phyloP scores from a whole-genome alignment of 2,888 invertebrate species.

The Trissoscelio sp. region DNA sequence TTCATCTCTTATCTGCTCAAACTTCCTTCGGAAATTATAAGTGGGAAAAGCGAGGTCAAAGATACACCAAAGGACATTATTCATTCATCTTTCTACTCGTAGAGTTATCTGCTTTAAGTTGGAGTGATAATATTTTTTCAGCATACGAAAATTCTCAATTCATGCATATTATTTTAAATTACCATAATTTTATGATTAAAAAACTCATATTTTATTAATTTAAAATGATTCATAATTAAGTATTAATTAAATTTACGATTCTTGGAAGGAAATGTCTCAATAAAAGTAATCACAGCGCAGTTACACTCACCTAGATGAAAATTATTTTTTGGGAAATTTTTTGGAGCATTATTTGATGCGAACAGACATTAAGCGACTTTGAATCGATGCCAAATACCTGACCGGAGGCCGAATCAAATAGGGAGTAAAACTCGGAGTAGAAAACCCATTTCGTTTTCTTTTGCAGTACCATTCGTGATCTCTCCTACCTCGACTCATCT shows the following conservation, averaged over 20 bases:
- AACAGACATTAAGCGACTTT: conserved; percentile 73
- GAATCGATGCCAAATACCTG: conserved; percentile 72
- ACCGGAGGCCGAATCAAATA: conserved; percentile 65
- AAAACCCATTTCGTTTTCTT: conserved; percentile 67
- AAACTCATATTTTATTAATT: too few relatives aligned
- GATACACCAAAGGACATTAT: conserved; percentile 23
- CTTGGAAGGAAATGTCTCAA: not conserved
- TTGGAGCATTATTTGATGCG: conserved; percentile 43
- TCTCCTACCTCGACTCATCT: conserved; percentile 36
- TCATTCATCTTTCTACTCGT: conserved; percentile 28
- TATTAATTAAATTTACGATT: not conserved
- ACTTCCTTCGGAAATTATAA: conserved; percentile 40
- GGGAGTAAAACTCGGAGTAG: conserved; percentile 57
- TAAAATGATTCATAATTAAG: not conserved
- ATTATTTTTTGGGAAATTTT: conserved; percentile 31
- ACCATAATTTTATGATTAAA: too few relatives aligned
- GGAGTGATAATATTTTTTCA: conserved; percentile 1
- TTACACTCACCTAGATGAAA: conserved; percentile 12
- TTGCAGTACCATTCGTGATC: conserved; percentile 30
- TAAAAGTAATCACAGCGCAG: conserved; percentile 3
- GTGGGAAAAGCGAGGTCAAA: conserved; percentile 26
- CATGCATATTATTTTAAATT: too few relatives aligned
- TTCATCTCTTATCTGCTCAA: conserved; percentile 35
- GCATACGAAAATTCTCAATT: not conserved
- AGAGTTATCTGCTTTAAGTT: conserved; percentile 13